Evolutionary conservation across 2,888 invertebrate genomes (phyloP).

Genomic region (Sarcophaga carnaria): DNA sequence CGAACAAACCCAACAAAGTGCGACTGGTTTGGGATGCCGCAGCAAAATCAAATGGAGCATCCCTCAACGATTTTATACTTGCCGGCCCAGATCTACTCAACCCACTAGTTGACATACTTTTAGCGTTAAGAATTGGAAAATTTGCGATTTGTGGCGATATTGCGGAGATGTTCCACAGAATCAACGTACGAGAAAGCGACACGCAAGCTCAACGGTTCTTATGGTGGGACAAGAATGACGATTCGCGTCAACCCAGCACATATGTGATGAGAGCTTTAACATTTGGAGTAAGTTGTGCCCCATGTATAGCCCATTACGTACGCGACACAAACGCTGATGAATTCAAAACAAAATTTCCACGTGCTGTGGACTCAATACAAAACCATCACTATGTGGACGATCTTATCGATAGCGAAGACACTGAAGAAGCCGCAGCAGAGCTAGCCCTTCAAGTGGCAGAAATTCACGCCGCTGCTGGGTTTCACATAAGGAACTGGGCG

Average conservation of each 20-base stretch:
- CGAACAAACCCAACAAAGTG: constrained; percentile 66
- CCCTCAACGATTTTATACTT: constrained; percentile 72
- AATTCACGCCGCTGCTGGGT: not conserved
- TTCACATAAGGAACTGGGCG: constrained; percentile 44
- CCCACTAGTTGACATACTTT: constrained; percentile 40
- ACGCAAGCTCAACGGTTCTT: constrained; percentile 59
- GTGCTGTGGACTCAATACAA: constrained; percentile 33
- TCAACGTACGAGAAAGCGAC: constrained; percentile 59
- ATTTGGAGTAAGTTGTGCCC: constrained; percentile 31
- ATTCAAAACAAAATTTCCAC: not conserved
- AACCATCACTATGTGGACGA: constrained; percentile 31
- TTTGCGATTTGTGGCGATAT: constrained; percentile 65
- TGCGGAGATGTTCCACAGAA: constrained; percentile 67
- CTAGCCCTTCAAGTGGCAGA: not conserved
- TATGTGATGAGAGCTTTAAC: constrained; percentile 49
- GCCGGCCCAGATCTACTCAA: constrained; percentile 50
- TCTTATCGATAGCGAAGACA: constrained; percentile 40
- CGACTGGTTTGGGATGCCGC: constrained; percentile 77
- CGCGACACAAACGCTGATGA: constrained; percentile 33
- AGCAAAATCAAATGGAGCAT: constrained; percentile 71
- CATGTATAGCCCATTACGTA: constrained; percentile 31
- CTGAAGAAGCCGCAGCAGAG: not conserved
- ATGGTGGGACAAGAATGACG: constrained; percentile 21
- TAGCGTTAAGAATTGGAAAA: constrained; percentile 25
- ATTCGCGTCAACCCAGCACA: constrained; percentile 27